Base-by-base conservation (phyloP, 53 echinoderm and acorn worm genomes). In the Actinopyga echinites region DNA sequence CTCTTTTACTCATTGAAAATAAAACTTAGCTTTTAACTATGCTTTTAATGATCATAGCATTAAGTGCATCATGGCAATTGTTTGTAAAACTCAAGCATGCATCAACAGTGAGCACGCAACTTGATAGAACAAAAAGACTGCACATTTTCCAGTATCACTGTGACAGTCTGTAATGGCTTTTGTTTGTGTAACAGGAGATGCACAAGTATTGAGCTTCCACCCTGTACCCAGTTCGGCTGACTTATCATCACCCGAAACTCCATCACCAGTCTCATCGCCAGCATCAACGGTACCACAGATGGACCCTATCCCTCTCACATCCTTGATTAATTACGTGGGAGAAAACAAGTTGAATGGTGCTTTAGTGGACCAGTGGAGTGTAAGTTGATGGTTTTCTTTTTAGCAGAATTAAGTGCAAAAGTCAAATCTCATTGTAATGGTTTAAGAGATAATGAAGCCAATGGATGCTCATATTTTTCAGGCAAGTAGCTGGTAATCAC, bases 311-410 rank as follows among this genome's bases (percentile, higher is more conserved):
- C 60, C 80, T 40, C 60, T 80, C 22, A 62, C 62, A 9, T 38
- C 35, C 0, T 31, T 80, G 10, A 62, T 62, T 23, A 34, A 57
- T 5, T 80, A 80, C 22, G 80, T 80, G 25, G 29, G 30, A 20
- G 80, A 80, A 29, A 80, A 80, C 29, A 80, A 80, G 43, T 5
- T 80, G 60, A 80, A 80, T 38, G 80, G 80, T 37, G 80, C 80
- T 62, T 31, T 80, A 13, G 80, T 80, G 34, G 80, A 80, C 22
- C 80, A 80, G 20, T 80, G 80, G 80, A 80, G 60, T 38, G 80
- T 80, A n/a, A 80, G 80, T 80, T n/a, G n/a, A 49, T 49, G 49
- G 49, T 17, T 17, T 8, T 49, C 40, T 40, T 10, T 40, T 40
- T 15, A 49, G 17, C 49, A 49, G 17, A 49, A 6, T 49, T 49